Evolutionary conservation across 2,888 invertebrate genomes (phyloP), one percentile per base, ranked within the genome.

Genomic region (Notodonta dromedarius): DNA sequence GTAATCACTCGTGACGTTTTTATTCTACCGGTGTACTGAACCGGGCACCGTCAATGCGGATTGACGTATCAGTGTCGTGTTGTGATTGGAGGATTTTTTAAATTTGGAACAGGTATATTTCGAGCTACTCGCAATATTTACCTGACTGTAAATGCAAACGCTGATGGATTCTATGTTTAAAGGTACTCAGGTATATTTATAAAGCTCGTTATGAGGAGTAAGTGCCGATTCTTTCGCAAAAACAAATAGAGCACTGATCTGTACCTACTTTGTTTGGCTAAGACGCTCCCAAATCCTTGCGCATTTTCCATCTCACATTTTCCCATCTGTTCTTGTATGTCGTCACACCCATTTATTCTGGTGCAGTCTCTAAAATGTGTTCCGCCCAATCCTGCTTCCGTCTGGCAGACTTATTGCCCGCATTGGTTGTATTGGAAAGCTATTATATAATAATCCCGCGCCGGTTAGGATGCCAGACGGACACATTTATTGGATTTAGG

Each of bases 1-100:
- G 69, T 77, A 82, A 85, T 85, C 84, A 83, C 77, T 82, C 74
- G 75, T 79, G 84, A 81, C 84, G 72, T 78, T 84, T 86, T 83
- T 82, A 78, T 79, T 76, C 61, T 65, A 58, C 65, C 67, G 70
- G 24, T 73, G 74, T 70, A 60, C 52, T 35, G 46, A 52, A 60
- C 48, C 63, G 52, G 51, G 57, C 52, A 56, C 50, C 59, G 65
- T 63, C 72, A 58, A 57, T 59, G 59, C 59, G 59, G 57, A 74
- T 65, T 63, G 65, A 69, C 60, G 58, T 52, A 42, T 60, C 13
- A 42, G 61, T 59, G 24, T 40, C 56, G 53, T 14, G 16, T 7
- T 16, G 50, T 50, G 50, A 50, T 50, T 39, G 57, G 51, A 48
- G 12, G 58, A 12, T 5, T 39, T 55, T 55, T 40, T 55, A 14